These are phyloP conservation scores for Cricetomys ansorgei DNA, from an alignment of 2,113 vertebrate genomes.

Conservation along the genomic window DNA sequence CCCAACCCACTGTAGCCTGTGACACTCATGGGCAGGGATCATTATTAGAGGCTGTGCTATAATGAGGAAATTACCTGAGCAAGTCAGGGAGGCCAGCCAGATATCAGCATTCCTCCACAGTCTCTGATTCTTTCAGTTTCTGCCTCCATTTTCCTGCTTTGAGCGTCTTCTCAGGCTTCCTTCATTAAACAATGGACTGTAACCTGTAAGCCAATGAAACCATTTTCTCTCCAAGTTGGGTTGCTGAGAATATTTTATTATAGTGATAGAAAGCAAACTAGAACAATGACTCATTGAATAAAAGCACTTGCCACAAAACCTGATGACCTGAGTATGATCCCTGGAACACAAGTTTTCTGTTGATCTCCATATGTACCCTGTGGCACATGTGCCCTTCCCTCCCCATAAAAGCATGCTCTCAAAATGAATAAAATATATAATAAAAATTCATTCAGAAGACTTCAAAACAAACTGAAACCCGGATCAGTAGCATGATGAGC, in stretches of 20 bases:
- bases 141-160: too few species aligned
- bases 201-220: too few species aligned
- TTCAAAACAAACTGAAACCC: not conserved
- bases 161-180: not conserved
- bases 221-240: not conserved
- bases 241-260: not conserved
- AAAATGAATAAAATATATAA: not conserved
- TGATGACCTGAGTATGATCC: not conserved
- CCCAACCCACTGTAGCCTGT: not conserved
- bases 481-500: not conserved
- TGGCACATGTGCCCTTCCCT: not conserved
- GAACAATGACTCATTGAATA: not conserved
- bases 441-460: not conserved
- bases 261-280: not conserved
- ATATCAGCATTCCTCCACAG: not conserved
- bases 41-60: not conserved
- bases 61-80: not conserved
- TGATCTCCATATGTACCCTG: not conserved
- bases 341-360: not conserved
- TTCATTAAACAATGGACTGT: not conserved
- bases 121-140: not conserved
- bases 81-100: not conserved
- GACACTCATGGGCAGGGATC: not conserved
- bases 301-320: not conserved
- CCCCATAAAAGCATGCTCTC: too few species aligned